These are phyloP conservation scores for Herpetotheres cachinnans DNA, from an alignment of 2,113 vertebrate species.

Conservation along the genomic window DNA sequence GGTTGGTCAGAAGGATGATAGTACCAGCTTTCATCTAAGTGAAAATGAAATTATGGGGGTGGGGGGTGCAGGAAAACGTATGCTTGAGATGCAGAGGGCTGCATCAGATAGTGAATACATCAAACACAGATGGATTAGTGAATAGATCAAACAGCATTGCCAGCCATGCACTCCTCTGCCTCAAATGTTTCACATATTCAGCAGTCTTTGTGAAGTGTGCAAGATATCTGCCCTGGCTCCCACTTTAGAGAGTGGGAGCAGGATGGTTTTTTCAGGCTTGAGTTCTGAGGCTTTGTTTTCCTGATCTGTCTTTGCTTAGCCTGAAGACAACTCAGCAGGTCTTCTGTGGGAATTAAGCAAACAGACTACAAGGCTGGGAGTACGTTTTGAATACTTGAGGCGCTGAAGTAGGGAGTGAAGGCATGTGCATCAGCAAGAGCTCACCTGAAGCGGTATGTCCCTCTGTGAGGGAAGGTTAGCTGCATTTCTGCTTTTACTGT, in stretches of 20 bases:
- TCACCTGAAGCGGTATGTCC: neutral
- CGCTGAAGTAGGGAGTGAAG: neutral
- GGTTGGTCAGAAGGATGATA: neutral
- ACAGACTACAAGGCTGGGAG: neutral
- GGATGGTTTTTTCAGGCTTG: neutral
- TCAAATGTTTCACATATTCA: neutral
- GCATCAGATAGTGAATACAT: neutral
- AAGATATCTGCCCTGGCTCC: neutral
- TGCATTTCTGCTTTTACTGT: neutral
- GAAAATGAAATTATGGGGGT: neutral
- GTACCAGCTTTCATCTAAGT: neutral
- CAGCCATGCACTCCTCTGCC: neutral
- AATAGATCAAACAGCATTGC: neutral
- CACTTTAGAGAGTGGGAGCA: neutral
- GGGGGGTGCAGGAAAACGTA: neutral
- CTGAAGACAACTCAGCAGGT: neutral
- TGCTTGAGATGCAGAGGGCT: neutral
- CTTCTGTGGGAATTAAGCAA: neutral
- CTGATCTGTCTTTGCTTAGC: neutral
- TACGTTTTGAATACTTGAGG: neutral
- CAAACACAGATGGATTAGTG: neutral
- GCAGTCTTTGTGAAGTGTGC: neutral
- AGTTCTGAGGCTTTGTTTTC: slow-evolving; percentile 18
- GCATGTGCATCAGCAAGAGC: neutral
- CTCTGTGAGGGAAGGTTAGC: neutral